Conservation (phyloP, 2,888 invertebrate genomes). For the Leucophenga maculata region DNA sequence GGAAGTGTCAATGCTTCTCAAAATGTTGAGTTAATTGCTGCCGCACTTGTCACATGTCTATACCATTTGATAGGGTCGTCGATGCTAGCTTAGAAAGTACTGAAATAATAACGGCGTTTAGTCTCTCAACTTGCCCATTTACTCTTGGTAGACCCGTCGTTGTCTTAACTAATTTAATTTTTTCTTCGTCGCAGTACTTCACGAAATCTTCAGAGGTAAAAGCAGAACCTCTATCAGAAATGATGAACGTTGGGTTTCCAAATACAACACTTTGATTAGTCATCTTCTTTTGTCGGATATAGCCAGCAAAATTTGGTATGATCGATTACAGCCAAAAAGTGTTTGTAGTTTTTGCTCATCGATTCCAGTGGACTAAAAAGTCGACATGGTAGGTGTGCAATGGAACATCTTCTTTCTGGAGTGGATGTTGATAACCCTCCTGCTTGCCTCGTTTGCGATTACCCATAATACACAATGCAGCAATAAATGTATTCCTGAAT, state of each 20-base stretch:
- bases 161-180: slow-evolving; percentile 47
- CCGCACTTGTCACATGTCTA: slow-evolving; percentile 31
- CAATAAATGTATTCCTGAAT: slow-evolving; percentile 34
- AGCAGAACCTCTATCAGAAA: slow-evolving; percentile 65
- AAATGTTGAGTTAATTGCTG: slow-evolving; percentile 38
- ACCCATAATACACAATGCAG: slow-evolving; percentile 36
- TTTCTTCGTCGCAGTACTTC: slow-evolving; percentile 62
- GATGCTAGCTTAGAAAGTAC: slow-evolving; percentile 12
- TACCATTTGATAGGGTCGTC: slow-evolving; percentile 35
- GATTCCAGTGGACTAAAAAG: slow-evolving; percentile 61
- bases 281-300: slow-evolving; percentile 61
- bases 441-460: too few species aligned
- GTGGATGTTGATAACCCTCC: too few species aligned
- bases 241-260: slow-evolving; percentile 63
- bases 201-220: too few species aligned
- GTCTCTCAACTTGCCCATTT: slow-evolving; percentile 66
- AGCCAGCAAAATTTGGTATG: slow-evolving; percentile 68
- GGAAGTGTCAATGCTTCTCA: slow-evolving; percentile 33
- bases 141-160: slow-evolving; percentile 54
- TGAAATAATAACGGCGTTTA: background rate
- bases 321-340: slow-evolving; percentile 63
- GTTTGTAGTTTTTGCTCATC: slow-evolving; percentile 47
- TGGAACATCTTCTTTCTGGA: too few species aligned
- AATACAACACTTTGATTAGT: slow-evolving; percentile 56
- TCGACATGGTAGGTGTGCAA: slow-evolving; percentile 47